Evolutionary conservation across 2,797 vertebrate genomes (phyloP).

Genomic region (Eospalax fontanierii): DNA sequence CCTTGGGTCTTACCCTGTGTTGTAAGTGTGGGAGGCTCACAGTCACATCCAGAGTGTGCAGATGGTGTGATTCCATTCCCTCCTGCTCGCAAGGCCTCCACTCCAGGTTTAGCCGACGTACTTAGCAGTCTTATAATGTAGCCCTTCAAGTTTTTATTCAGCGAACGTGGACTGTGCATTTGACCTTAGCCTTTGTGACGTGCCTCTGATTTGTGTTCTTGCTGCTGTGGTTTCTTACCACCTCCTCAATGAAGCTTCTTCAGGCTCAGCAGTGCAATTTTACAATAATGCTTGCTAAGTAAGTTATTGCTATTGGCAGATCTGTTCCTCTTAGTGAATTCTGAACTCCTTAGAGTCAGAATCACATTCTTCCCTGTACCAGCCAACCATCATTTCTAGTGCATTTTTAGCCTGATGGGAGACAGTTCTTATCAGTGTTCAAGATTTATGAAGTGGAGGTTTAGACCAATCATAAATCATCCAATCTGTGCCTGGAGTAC

Average conservation of each 20-base stretch:
- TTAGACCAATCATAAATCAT: background rate
- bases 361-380: background rate
- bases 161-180: background rate
- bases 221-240: background rate
- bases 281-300: background rate
- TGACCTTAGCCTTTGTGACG: background rate
- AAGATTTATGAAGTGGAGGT: background rate
- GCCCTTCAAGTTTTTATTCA: background rate
- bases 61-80: constrained; percentile 21
- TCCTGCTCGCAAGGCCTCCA: background rate
- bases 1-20: constrained; percentile 27
- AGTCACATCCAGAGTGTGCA: background rate
- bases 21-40: background rate
- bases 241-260: background rate
- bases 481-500: background rate
- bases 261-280: background rate
- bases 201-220: background rate
- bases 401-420: background rate
- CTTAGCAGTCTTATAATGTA: background rate
- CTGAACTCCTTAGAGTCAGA: background rate
- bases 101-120: background rate
- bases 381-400: background rate
- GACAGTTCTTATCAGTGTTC: background rate
- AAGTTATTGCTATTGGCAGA: background rate
- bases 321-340: background rate